Evolutionary conservation across 2,797 vertebrate species (phyloP).

Genomic region (Lutra lutra): DNA sequence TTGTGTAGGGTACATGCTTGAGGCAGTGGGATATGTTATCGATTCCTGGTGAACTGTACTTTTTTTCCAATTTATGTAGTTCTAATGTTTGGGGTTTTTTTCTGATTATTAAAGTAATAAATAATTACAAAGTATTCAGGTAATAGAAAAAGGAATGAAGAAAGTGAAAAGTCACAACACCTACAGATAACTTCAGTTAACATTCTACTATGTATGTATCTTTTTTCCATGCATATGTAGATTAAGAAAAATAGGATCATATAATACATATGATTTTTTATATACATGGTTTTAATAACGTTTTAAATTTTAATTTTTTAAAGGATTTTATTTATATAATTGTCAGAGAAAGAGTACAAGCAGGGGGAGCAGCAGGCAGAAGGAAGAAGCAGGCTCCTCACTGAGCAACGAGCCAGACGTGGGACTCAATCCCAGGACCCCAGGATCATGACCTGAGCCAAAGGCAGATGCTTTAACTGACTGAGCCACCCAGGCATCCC

Average conservation of each 20-base stretch:
- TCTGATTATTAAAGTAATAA: neutral
- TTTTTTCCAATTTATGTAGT: neutral
- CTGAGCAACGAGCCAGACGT: neutral
- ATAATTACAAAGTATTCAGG: conserved; percentile 21
- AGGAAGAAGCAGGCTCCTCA: neutral
- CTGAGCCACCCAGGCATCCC: neutral
- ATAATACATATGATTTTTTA: neutral
- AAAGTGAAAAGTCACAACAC: conserved; percentile 3
- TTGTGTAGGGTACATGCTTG: neutral
- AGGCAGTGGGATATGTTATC: neutral
- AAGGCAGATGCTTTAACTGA: neutral
- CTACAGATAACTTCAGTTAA: neutral
- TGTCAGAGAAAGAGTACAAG: too few relatives aligned
- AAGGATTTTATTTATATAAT: too few relatives aligned
- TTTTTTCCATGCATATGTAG: conserved; percentile 13
- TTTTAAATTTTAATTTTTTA: neutral
- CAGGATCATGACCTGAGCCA: neutral
- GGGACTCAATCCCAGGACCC: neutral
- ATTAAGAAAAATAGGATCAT: conserved; percentile 34
- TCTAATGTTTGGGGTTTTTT: neutral
- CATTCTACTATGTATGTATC: neutral
- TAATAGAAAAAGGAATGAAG: neutral
- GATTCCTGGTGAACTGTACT: neutral
- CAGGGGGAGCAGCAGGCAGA: too few relatives aligned
- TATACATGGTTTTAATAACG: neutral